A percentile compares a stretch with the other conserved stretches of the same genome.
These are phyloP conservation scores for Pharmacophagus antenor DNA, from an alignment of 2,888 invertebrate species.

Conservation along the genomic window DNA sequence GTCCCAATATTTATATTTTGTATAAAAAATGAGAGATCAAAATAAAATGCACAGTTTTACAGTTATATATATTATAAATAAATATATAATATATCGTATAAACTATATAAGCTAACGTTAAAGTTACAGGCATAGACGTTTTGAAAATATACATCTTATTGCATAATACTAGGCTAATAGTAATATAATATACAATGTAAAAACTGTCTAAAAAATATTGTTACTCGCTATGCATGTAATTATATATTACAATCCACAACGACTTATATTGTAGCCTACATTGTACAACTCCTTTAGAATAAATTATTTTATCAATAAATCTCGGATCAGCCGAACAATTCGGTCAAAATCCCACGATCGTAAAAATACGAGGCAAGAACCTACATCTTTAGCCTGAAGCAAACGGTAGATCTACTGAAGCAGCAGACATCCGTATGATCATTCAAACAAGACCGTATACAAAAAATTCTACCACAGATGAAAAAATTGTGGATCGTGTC, in stretches of 20 bases:
- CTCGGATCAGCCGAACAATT: conserved; percentile 49
- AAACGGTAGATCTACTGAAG: conserved; percentile 77
- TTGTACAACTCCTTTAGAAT: conserved; percentile 26
- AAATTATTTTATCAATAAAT: conserved; percentile 58
- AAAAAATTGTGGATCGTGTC: conserved; percentile 36
- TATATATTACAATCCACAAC: conserved; percentile 2
- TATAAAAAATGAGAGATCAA: too few species aligned
- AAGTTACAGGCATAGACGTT: too few species aligned
- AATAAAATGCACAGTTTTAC: too few species aligned
- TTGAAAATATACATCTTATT: too few species aligned
- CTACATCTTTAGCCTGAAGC: conserved; percentile 70
- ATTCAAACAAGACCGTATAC: conserved; percentile 39
- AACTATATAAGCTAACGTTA: too few species aligned
- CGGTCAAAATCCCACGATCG: conserved; percentile 70
- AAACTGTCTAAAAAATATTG: too few species aligned
- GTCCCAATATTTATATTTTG: too few species aligned
- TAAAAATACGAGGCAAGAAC: conserved; percentile 70
- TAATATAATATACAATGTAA: too few species aligned
- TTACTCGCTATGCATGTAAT: conserved; percentile 10
- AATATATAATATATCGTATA: too few species aligned
- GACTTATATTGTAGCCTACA: not conserved
- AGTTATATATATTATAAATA: too few species aligned
- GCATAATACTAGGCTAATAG: too few species aligned
- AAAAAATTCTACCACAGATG: conserved; percentile 51
- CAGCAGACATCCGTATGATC: conserved; percentile 61